phyloP scores from a whole-genome alignment of 2,113 vertebrate genomes.

The Crotalus tigris region DNA sequence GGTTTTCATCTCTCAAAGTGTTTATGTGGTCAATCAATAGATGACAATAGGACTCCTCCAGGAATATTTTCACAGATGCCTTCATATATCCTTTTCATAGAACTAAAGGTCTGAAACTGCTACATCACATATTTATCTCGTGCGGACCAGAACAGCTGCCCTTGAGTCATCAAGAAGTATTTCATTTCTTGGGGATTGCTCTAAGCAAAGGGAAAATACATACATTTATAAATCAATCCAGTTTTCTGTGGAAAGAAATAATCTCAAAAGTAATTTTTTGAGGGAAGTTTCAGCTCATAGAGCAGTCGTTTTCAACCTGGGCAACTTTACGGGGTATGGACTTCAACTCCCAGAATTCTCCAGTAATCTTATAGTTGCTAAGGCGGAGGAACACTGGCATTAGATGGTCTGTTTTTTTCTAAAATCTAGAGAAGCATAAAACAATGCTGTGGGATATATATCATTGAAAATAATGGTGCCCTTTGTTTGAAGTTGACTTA shows the following conservation, averaged over 20 bases:
- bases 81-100: not conserved
- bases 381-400: not conserved
- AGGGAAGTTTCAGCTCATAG: not conserved
- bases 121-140: not conserved
- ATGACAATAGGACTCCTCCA: not conserved
- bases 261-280: not conserved
- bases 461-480: not conserved
- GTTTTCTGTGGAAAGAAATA: not conserved
- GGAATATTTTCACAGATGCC: not conserved
- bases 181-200: not conserved
- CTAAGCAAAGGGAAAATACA: not conserved
- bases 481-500: not conserved
- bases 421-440: not conserved
- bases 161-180: not conserved
- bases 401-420: not conserved
- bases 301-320: not conserved
- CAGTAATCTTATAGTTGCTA: not conserved
- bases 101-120: conserved; percentile 1
- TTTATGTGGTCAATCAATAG: conserved; percentile 23
- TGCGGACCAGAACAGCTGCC: not conserved
- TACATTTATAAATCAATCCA: not conserved
- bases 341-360: not conserved
- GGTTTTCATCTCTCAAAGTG: conserved; percentile 40
- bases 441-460: not conserved
- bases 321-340: not conserved